Conservation (phyloP, 2,888 invertebrate genomes). For the Bhutanitis thaidina region DNA sequence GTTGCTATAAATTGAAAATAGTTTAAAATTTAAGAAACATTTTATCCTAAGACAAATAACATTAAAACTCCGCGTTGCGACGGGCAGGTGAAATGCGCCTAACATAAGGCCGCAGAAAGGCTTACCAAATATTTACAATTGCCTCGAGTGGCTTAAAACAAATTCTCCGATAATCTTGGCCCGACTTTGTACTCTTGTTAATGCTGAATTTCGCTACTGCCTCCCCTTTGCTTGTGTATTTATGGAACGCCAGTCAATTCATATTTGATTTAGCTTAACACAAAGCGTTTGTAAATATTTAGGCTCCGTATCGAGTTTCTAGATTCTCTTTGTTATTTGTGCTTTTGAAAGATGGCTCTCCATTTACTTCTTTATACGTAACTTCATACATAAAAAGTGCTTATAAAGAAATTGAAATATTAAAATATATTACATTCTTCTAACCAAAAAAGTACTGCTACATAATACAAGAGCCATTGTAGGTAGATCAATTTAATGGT, state of each 20-base stretch:
- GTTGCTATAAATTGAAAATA: conserved; percentile 9
- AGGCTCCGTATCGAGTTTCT: conserved; percentile 68
- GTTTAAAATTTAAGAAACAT: conserved; percentile 31
- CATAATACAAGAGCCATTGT: no score
- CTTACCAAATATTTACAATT: conserved; percentile 75
- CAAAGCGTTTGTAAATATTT: conserved; percentile 74
- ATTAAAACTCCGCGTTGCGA: conserved; percentile 48
- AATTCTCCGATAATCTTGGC: conserved; percentile 74
- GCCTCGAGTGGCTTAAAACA: conserved; percentile 76
- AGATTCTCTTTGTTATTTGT: conserved; percentile 50
- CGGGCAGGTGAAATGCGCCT: conserved; percentile 56
- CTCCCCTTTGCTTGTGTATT: conserved; percentile 58
- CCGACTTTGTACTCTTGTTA: conserved; percentile 68
- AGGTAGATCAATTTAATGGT: no score
- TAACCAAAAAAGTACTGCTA: no score
- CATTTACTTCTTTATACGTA: neutral
- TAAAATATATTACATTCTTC: no score
- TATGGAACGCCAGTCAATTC: conserved; percentile 67
- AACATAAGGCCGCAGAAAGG: conserved; percentile 56
- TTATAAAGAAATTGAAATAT: no score
- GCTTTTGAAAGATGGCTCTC: conserved; percentile 32
- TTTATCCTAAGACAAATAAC: conserved; percentile 50
- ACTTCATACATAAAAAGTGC: no score
- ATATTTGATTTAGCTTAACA: conserved; percentile 76
- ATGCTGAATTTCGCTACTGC: conserved; percentile 65